Conservation (phyloP, 2,113 vertebrate species). For the Mus musculus region GRCm39 chr5:101057501-101058000, state of each 20-base stretch:
- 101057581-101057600: neutral
- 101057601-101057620: neutral
- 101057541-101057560: too few species aligned
- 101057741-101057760: neutral
- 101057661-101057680: neutral
- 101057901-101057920: neutral
- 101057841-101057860: constrained; percentile 30
- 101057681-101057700: constrained; percentile 17
- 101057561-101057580: neutral
- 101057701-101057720: constrained; percentile 38
- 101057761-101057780: constrained; percentile 64
- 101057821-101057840: constrained; percentile 14
- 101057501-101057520: neutral
- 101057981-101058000: neutral
- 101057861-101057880: neutral
- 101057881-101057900: neutral
- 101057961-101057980: constrained; percentile 40
- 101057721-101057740: neutral
- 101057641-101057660: neutral
- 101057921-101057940: constrained; percentile 54
- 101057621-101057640: neutral
- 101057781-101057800: neutral
- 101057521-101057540: neutral
- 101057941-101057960: constrained; percentile 13
- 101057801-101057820: constrained; percentile 26